These are phyloP conservation scores for Hydrocynus forskahlii DNA, from an alignment of 2,797 vertebrate species.

Conservation along the genomic window DNA sequence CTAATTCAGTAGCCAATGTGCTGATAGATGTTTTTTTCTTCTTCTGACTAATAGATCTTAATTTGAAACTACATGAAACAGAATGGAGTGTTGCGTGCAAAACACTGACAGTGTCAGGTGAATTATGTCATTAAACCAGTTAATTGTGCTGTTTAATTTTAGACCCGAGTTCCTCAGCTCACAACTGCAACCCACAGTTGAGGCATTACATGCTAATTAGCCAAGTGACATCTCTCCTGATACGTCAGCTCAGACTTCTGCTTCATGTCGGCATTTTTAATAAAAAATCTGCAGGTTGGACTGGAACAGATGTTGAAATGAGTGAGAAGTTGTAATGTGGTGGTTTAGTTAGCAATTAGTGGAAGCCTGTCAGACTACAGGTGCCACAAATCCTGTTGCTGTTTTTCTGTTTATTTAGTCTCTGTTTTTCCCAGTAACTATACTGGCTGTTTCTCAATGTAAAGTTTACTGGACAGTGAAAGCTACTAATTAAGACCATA, in stretches of 20 bases:
- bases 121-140: background rate
- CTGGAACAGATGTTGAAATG: background rate
- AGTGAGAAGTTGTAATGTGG: background rate
- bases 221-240: background rate
- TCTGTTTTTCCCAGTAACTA: no score
- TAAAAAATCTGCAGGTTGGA: background rate
- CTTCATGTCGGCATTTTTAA: background rate
- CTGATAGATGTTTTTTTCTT: no score
- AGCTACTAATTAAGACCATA: background rate
- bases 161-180: background rate
- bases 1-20: no score
- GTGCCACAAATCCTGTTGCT: background rate
- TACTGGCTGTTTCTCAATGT: no score
- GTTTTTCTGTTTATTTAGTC: background rate
- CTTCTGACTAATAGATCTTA: no score
- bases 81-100: background rate
- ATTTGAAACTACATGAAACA: no score
- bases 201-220: background rate
- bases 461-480: background rate
- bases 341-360: background rate
- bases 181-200: background rate
- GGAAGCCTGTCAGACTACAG: background rate
- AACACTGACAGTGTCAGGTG: background rate
- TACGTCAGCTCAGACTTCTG: background rate
- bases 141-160: background rate